These are phyloP conservation scores for Papilio demoleus DNA, from an alignment of 2,888 invertebrate genomes.

Conservation along the genomic window DNA sequence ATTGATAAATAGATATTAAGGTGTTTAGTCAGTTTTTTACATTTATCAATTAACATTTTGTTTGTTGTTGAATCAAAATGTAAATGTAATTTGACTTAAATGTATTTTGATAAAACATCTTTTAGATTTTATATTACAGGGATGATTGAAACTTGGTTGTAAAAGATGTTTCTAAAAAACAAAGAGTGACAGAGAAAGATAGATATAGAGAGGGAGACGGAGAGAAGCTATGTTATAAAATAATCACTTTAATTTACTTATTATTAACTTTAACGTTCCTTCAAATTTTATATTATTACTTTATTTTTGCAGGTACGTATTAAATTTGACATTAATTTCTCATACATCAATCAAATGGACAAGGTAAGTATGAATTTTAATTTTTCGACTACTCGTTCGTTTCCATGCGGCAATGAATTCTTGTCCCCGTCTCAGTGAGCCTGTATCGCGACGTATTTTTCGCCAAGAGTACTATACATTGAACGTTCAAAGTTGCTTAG, in stretches of 20 bases:
- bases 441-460: not conserved
- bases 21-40: not conserved
- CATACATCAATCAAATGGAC: not conserved
- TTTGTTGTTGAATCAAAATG: not conserved
- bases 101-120: not conserved
- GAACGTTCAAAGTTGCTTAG: conserved; percentile 1
- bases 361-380: conserved; percentile 35
- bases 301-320: conserved; percentile 39
- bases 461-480: conserved; percentile 15
- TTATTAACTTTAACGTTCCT: not conserved
- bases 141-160: not conserved
- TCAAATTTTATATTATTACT: not conserved
- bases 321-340: not conserved
- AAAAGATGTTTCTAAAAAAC: not conserved
- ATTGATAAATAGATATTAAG: conserved; percentile 35
- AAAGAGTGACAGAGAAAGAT: not conserved
- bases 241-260: not conserved
- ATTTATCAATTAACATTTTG: not conserved
- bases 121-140: too few species aligned
- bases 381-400: not conserved
- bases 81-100: not conserved
- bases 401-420: conserved; percentile 1
- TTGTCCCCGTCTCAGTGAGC: not conserved
- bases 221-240: not conserved
- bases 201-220: not conserved